Conservation (phyloP, 2,113 vertebrate genomes). For the Aramus guarauna region DNA sequence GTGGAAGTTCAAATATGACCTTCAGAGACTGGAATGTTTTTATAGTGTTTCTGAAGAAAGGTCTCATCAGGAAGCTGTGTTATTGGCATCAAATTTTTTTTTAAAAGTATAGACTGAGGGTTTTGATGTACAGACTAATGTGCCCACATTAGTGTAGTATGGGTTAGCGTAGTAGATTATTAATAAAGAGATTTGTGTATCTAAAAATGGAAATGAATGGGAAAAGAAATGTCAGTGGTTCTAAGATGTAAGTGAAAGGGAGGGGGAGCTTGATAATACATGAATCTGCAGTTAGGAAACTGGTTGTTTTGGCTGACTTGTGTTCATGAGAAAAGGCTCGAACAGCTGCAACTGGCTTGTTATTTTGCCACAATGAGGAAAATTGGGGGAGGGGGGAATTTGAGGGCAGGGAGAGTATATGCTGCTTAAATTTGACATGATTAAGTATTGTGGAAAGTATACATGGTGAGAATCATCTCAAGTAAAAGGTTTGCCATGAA, state of each 20-base stretch:
- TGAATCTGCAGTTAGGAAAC: not conserved
- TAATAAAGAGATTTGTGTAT: not conserved
- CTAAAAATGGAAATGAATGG: not conserved
- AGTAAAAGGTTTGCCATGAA: not conserved
- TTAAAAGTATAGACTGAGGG: accelerated
- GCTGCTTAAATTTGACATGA: not conserved
- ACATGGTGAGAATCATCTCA: not conserved
- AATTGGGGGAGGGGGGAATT: not conserved
- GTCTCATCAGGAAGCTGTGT: not conserved
- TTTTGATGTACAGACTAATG: not conserved
- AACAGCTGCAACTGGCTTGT: not conserved
- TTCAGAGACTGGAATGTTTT: not conserved
- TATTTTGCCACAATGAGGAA: not conserved
- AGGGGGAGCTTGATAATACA: not conserved
- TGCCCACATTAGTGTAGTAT: not conserved
- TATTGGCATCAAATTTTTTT: not conserved
- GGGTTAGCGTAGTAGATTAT: not conserved
- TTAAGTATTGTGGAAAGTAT: not conserved
- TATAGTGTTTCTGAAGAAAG: not conserved
- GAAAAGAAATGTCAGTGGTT: not conserved
- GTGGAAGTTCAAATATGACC: not conserved
- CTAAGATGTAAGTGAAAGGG: not conserved
- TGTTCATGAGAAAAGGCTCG: not conserved
- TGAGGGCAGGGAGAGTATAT: not conserved
- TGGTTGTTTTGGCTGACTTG: not conserved